Percentiles rank a stretch among this genome's conserved stretches.
These are phyloP conservation scores for Phortica variegata DNA, from an alignment of 1,140 invertebrate species.

Conservation along the genomic window DNA sequence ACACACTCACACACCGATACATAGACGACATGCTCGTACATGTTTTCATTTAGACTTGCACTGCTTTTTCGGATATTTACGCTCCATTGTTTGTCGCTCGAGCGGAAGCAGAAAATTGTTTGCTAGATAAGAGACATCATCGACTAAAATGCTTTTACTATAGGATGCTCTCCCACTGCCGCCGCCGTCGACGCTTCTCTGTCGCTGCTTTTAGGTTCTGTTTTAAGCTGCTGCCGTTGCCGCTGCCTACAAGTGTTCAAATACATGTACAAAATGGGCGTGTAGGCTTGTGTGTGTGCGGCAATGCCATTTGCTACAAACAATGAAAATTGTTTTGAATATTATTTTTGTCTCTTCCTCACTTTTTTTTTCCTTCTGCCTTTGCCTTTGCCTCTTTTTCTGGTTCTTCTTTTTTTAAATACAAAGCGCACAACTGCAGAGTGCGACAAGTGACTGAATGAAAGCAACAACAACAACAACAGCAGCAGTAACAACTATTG, in stretches of 20 bases:
- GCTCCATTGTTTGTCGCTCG: slow-evolving; percentile 53
- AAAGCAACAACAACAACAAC: slow-evolving; percentile 22
- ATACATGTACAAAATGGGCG: too few species aligned
- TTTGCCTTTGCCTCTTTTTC: not conserved
- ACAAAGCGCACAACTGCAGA: too few species aligned
- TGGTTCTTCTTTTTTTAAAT: slow-evolving; percentile 36
- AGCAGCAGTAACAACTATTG: slow-evolving; percentile 18
- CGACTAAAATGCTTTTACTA: slow-evolving; percentile 42
- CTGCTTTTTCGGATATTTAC: slow-evolving; percentile 51
- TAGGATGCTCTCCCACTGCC: not conserved
- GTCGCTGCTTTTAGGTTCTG: slow-evolving; percentile 6
- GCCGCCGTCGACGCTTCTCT: not conserved
- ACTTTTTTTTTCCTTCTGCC: slow-evolving; percentile 1
- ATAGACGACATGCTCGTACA: too few species aligned
- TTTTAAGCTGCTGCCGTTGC: not conserved
- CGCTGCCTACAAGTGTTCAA: slow-evolving; percentile 2
- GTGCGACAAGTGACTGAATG: slow-evolving; percentile 26
- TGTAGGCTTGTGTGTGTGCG: too few species aligned
- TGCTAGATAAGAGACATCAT: slow-evolving; percentile 51
- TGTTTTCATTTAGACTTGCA: slow-evolving; percentile 16
- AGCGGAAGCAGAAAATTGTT: slow-evolving; percentile 54
- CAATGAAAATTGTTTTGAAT: slow-evolving; percentile 23
- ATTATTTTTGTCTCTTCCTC: slow-evolving; percentile 8
- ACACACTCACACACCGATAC: too few species aligned
- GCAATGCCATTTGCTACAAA: slow-evolving; percentile 1